Evolutionary conservation across 2,797 vertebrate genomes (phyloP).

Genomic region (Ptychobarbus kaznakovi): DNA sequence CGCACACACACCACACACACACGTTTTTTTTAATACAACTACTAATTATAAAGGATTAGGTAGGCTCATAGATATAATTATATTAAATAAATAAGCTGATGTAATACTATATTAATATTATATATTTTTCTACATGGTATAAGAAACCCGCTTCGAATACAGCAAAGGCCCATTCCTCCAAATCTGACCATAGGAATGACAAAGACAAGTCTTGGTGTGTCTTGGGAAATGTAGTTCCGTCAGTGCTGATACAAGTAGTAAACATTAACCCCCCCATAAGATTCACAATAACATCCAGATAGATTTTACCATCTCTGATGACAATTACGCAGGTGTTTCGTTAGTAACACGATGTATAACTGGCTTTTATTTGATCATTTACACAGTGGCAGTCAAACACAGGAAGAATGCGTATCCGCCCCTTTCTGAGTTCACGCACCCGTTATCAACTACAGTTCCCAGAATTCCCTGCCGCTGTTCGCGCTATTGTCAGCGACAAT

Average conservation of each 20-base stretch:
- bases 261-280: not conserved
- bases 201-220: not conserved
- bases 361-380: not conserved
- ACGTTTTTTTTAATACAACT: no score
- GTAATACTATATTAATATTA: not conserved
- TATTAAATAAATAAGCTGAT: not conserved
- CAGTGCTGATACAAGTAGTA: not conserved
- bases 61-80: not conserved
- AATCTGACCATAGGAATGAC: slow-evolving; percentile 17
- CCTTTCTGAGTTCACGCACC: not conserved
- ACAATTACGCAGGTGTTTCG: not conserved
- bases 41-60: no score
- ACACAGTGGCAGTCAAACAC: not conserved
- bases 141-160: not conserved
- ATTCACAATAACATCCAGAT: not conserved
- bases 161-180: not conserved
- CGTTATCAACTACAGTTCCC: slow-evolving; percentile 58
- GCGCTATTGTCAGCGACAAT: not conserved
- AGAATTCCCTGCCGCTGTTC: slow-evolving; percentile 49
- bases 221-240: slow-evolving; percentile 14
- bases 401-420: slow-evolving; percentile 13
- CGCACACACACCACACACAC: no score
- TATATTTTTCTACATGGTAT: not conserved
- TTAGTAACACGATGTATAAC: not conserved
- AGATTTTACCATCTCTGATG: not conserved